Evolutionary conservation across 2,797 vertebrate species (phyloP).

Genomic region (Clamator glandarius): DNA sequence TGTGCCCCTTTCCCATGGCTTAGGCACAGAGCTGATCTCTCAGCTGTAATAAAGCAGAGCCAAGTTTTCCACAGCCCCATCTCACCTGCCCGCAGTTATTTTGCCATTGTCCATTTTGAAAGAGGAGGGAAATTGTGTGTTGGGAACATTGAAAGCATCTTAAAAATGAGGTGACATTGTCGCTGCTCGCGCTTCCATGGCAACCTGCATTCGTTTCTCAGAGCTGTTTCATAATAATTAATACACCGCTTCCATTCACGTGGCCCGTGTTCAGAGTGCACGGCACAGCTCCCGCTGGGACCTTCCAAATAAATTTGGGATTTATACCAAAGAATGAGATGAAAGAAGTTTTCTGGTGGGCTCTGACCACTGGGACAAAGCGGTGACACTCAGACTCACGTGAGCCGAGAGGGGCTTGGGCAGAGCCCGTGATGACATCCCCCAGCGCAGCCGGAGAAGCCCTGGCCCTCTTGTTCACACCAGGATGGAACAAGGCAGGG

Average conservation of each 20-base stretch:
- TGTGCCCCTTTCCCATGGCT: background rate
- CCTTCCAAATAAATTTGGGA: too few species aligned
- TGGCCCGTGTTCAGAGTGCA: background rate
- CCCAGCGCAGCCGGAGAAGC: background rate
- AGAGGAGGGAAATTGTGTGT: background rate
- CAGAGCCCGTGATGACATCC: background rate
- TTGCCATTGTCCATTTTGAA: background rate
- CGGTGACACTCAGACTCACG: background rate
- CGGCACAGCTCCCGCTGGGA: background rate
- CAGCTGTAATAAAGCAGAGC: background rate
- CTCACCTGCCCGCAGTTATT: background rate
- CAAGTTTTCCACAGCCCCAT: background rate
- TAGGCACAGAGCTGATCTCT: background rate
- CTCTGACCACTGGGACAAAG: background rate
- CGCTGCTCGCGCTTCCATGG: constrained; percentile 73
- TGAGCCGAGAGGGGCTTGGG: too few species aligned
- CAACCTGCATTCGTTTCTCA: constrained; percentile 69
- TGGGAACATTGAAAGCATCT: constrained; percentile 36
- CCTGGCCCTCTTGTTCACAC: background rate
- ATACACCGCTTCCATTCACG: constrained; percentile 11
- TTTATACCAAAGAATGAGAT: background rate
- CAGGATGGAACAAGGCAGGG: background rate
- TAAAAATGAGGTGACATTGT: constrained; percentile 59
- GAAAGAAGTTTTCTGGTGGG: background rate
- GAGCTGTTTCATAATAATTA: constrained; percentile 64